Conservation (phyloP, 2,888 invertebrate species). For the Icerya purchasi region DNA sequence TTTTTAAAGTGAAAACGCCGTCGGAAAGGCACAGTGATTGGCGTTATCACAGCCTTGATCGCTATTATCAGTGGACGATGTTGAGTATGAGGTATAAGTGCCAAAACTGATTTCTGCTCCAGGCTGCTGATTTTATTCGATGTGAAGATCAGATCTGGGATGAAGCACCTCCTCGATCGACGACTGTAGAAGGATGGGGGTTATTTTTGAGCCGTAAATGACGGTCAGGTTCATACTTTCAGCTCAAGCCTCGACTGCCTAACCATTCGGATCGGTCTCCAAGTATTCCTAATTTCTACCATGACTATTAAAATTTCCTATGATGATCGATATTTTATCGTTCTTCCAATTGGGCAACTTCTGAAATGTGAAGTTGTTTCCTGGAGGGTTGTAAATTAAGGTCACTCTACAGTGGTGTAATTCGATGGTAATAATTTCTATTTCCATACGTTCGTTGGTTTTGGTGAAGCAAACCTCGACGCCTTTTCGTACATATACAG, state of each 20-base stretch:
- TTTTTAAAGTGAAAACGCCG: not conserved
- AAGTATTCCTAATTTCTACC: not conserved
- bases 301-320: not conserved
- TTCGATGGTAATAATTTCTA: not conserved
- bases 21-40: not conserved
- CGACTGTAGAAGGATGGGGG: too few species aligned
- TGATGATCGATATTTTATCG: not conserved
- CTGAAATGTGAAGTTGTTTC: not conserved
- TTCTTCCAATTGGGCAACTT: not conserved
- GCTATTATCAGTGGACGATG: not conserved
- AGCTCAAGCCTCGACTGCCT: too few species aligned
- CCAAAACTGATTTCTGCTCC: not conserved
- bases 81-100: not conserved
- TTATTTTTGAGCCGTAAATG: too few species aligned
- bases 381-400: not conserved
- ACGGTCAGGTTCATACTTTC: too few species aligned
- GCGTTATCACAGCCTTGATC: not conserved
- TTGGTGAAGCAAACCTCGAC: not conserved
- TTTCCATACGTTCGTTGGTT: too few species aligned
- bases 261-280: too few species aligned
- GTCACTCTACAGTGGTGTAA: not conserved
- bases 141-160: too few species aligned
- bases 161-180: too few species aligned
- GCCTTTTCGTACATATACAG: not conserved
- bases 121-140: not conserved